Evolutionary conservation across 2,888 invertebrate species (phyloP).

Genomic region (Mythimna ferrago): DNA sequence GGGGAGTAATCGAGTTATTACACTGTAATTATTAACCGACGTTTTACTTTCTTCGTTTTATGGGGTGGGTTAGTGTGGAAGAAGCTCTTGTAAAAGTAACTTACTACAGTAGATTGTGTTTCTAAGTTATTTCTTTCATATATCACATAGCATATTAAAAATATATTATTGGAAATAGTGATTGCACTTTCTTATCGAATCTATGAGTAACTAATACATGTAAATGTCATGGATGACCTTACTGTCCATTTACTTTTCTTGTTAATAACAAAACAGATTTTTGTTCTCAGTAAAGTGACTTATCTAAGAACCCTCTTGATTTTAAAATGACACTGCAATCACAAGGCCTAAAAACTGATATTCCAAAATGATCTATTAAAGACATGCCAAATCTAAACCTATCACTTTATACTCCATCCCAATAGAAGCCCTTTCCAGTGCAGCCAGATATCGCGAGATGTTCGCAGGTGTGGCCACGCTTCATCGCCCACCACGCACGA

Average conservation of each 20-base stretch:
- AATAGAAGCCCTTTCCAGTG: conserved; percentile 50
- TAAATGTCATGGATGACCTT: too few relatives aligned
- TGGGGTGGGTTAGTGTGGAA: conserved; percentile 58
- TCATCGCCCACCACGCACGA: conserved; percentile 68
- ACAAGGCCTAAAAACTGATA: background rate
- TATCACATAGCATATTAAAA: too few relatives aligned
- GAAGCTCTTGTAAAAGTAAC: conserved; percentile 24
- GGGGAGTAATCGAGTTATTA: conserved; percentile 70
- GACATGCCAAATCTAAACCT: background rate
- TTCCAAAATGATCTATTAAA: background rate
- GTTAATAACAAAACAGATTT: too few relatives aligned
- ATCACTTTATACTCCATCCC: background rate
- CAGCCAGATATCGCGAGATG: conserved; percentile 59
- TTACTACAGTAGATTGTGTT: background rate
- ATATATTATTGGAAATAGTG: too few relatives aligned
- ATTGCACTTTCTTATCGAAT: too few relatives aligned
- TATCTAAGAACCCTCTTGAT: background rate
- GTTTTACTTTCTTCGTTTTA: conserved; percentile 75
- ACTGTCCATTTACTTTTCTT: too few relatives aligned
- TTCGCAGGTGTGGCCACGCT: conserved; percentile 71
- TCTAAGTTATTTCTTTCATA: too few relatives aligned
- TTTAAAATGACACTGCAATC: background rate
- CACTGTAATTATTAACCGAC: conserved; percentile 83
- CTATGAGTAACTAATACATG: too few relatives aligned
- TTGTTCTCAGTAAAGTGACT: background rate